phyloP scores from a whole-genome alignment of 30 jellyfish, hydroid and myxozoan species.

The Cassiopea xamachana region DNA sequence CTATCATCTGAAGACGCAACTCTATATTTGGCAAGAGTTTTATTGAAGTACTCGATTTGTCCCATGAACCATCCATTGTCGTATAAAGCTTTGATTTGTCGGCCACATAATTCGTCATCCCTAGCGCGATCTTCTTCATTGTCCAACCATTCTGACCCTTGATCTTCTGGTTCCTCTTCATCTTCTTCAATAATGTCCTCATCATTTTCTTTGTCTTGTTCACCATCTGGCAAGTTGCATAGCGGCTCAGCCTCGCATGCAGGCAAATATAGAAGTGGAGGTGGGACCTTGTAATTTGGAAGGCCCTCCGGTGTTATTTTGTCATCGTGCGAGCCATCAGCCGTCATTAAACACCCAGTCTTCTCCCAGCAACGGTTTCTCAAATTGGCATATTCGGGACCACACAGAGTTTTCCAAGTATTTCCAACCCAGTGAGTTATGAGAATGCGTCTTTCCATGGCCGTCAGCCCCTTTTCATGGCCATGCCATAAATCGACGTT shows the following conservation, averaged over 20 bases:
- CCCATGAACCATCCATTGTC: background rate
- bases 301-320: conserved; percentile 56
- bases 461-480: conserved; percentile 60
- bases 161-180: background rate
- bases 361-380: conserved; percentile 63
- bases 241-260: conserved; percentile 24
- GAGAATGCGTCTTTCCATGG: conserved; percentile 57
- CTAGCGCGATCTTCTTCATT: background rate
- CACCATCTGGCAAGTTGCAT: background rate
- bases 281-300: conserved; percentile 58
- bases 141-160: background rate
- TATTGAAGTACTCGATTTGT: background rate
- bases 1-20: too few species aligned
- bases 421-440: conserved; percentile 48
- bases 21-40: too few species aligned
- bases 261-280: conserved; percentile 47
- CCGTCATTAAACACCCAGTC: conserved; percentile 52
- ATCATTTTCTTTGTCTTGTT: background rate
- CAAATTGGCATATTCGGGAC: conserved; percentile 52
- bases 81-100: background rate
- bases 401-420: conserved; percentile 57
- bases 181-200: background rate
- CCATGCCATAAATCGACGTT: conserved; percentile 68
- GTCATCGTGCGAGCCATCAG: conserved; percentile 47
- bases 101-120: background rate